A percentile compares a stretch with the other conserved stretches of the same genome.
These are phyloP conservation scores for Festucalex cinctus DNA, from an alignment of 2,113 vertebrate genomes.

Conservation along the genomic window DNA sequence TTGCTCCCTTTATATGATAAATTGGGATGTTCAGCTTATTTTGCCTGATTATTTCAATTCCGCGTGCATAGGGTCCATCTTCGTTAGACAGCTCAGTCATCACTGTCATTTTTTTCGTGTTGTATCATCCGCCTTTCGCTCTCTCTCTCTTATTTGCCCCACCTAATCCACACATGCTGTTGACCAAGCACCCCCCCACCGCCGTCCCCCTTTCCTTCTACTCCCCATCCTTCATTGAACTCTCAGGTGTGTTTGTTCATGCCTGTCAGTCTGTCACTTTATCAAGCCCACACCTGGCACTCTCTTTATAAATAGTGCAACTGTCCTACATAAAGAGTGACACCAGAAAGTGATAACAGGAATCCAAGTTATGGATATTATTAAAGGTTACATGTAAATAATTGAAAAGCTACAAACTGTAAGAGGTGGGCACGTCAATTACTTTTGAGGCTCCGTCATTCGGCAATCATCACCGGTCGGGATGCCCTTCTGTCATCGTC, in stretches of 20 bases:
- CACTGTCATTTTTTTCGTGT: constrained; percentile 19
- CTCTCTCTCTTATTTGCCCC: background rate
- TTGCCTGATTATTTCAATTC: background rate
- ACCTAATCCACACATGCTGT: background rate
- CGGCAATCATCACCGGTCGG: too few species aligned
- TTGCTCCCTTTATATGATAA: background rate
- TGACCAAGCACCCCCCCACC: background rate
- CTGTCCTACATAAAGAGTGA: constrained; percentile 16
- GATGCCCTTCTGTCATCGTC: too few species aligned
- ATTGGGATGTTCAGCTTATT: background rate
- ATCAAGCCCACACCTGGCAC: constrained; percentile 25
- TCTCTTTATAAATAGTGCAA: constrained; percentile 29
- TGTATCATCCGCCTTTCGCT: constrained; percentile 21
- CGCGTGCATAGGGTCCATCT: constrained; percentile 9
- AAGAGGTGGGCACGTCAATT: too few species aligned
- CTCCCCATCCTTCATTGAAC: constrained; percentile 6
- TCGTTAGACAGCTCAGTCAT: constrained; percentile 27
- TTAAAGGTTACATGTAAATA: background rate
- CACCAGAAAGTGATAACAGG: constrained; percentile 12
- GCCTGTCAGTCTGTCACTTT: constrained; percentile 38
- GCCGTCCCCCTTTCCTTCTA: constrained; percentile 1
- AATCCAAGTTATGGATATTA: constrained; percentile 9
- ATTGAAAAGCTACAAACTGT: background rate
- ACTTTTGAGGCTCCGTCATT: too few species aligned
- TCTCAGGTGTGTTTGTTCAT: constrained; percentile 35